These are phyloP conservation scores for Octonoba sinensis DNA, from an alignment of 2,888 invertebrate genomes.

Conservation along the genomic window DNA sequence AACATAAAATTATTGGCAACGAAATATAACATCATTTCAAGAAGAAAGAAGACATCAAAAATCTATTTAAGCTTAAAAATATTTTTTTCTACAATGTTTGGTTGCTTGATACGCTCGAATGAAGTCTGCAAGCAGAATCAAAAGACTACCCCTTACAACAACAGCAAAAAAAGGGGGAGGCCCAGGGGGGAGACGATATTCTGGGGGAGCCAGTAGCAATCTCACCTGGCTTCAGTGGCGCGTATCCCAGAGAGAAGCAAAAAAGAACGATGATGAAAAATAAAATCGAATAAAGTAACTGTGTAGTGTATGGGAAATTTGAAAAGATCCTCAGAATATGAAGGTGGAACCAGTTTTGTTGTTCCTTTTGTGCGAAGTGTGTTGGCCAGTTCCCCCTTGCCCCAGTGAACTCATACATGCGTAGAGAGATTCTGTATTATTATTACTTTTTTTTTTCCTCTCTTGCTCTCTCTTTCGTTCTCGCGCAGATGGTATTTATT, in stretches of 20 bases:
- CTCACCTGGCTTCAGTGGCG: neutral
- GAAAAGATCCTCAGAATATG: neutral
- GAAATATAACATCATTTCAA: neutral
- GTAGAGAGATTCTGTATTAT: too few relatives aligned
- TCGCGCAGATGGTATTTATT: neutral
- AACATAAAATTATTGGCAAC: neutral
- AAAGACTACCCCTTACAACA: too few relatives aligned
- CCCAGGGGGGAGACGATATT: too few relatives aligned
- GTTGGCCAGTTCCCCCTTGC: constrained; percentile 18
- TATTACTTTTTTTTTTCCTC: constrained; percentile 5
- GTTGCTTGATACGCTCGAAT: too few relatives aligned
- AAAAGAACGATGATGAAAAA: neutral
- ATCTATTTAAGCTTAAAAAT: too few relatives aligned
- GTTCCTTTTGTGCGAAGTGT: constrained; percentile 16
- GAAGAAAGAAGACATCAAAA: neutral
- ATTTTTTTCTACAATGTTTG: too few relatives aligned
- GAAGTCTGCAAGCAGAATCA: too few relatives aligned
- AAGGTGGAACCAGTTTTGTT: constrained; percentile 30
- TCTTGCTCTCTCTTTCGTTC: neutral
- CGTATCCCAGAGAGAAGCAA: too few relatives aligned
- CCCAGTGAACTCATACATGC: constrained; percentile 30
- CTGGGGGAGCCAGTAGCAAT: neutral
- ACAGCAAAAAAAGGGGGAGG: too few relatives aligned
- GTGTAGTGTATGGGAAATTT: neutral
- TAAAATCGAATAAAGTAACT: constrained; percentile 7